These are phyloP conservation scores for Coecobrya sp. DNA, from an alignment of 2,888 invertebrate genomes.

Conservation along the genomic window DNA sequence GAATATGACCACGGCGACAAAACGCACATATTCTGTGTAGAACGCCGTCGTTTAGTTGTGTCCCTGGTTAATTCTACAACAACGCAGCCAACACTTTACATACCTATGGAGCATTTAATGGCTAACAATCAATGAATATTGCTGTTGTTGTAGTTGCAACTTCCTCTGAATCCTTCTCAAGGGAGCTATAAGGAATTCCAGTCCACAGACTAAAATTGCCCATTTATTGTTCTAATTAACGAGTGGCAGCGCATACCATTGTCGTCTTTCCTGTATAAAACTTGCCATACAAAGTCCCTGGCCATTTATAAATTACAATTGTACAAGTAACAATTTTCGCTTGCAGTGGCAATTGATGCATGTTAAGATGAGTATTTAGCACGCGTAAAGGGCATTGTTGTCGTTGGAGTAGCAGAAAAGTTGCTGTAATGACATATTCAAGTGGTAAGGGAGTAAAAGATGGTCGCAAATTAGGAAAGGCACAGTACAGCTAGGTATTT, in stretches of 20 bases:
- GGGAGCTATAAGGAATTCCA: conserved; percentile 54
- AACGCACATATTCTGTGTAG: background rate
- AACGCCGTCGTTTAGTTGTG: background rate
- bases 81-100: background rate
- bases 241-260: background rate
- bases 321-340: background rate
- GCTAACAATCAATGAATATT: conserved; percentile 39
- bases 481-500: too few species aligned
- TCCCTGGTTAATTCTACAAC: background rate
- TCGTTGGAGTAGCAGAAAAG: too few species aligned
- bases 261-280: background rate
- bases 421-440: too few species aligned
- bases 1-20: background rate
- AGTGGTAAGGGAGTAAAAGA: too few species aligned
- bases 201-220: conserved; percentile 13
- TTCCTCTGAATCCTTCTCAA: conserved; percentile 1
- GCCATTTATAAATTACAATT: conserved; percentile 9
- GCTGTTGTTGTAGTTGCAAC: background rate
- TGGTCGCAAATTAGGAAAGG: too few species aligned
- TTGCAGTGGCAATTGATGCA: too few species aligned
- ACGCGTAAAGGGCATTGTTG: too few species aligned
- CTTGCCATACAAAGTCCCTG: background rate
- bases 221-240: conserved; percentile 38
- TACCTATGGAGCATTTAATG: background rate
- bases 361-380: too few species aligned